Evolutionary conservation across 2,113 vertebrate species (phyloP), one percentile per base, ranked within the genome.

Genomic region (Cichladusa arquata): DNA sequence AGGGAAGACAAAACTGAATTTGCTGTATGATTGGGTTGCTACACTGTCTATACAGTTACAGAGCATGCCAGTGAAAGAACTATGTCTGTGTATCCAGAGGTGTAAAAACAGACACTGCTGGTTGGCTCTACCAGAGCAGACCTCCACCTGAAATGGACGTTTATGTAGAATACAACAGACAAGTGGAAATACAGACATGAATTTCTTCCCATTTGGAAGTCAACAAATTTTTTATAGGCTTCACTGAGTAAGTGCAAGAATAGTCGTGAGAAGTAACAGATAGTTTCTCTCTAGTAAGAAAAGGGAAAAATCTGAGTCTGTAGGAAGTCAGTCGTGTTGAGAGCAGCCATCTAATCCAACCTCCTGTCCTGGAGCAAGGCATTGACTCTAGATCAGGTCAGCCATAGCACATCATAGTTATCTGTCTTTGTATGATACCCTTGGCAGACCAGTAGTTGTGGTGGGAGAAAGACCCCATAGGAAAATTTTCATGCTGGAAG

Each of bases 11-110:
- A 62, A 54, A 42, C 26, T 45, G 14, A 57, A 50, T 83, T 71
- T 67, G 24, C 69, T 73, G 29, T 0, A 2, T 34, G 60, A 33
- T n/a, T 47, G 18, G 6, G 6, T 81, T 78, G 19, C 48, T 78
- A 7, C 7, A 19, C 6, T 0, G 0, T 26, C 19, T n/a, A 12
- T 12, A 4, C 73, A 64, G 6, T 71, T 51, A 15, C 4, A 34
- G 42, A 70, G 23, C 6, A 19, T 15, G 42, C 25, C 23, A 38
- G 11, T 66, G 53, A 19, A 62, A 84, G 38, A 61, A 12, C 42
- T 42, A 13, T 3, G 3, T 56, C 5, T 7, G 1, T 62, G 26
- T 53, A 72, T 53, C 28, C 18, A 54, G 76, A 61, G 28, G 11
- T 58, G 17, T 76, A 50, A 86, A 64, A 72, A 26, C 58, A 73